Evolutionary conservation across 2,888 invertebrate species (phyloP), one percentile per base, ranked within the genome.

Genomic region (Sycophila texana): DNA sequence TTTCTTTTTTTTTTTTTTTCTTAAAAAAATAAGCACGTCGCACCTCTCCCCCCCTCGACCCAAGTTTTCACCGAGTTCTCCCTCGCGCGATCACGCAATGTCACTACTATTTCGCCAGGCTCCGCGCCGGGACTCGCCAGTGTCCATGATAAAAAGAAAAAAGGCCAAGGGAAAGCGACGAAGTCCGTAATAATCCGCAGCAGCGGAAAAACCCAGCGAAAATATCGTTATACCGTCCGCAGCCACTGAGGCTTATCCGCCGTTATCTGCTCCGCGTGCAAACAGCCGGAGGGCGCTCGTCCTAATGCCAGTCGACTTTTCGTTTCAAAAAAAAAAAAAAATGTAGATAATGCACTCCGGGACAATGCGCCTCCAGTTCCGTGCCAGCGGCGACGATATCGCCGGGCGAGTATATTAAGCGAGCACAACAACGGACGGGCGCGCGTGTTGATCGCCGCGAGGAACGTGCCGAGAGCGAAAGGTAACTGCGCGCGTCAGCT

Each of bases 1-100:
- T 81, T 81, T 80, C 83, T 82, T 81, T 83, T 26, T 26, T 26
- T 26, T 26, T 26, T 26, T 3, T 26, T 3, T 26, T 26, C 1
- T 2, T 82, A 82, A 78, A 83, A 81, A 72, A 39, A 20, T 39
- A 20, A 12, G 3, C 18, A 66, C 75, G 55, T 18, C 51, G 30
- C 53, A 53, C 65, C 14, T 58, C 65, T 74, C 68, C 49, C 79
- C 68, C 65, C n/a, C 10, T 12, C 1, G 18, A n/a, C n/a, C n/a
- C n/a, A n/a, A n/a, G 20, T 57, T 26, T 77, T 76, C 22, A 53
- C 47, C n/a, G 47, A 63, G 18, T 13, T 49, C 16, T 20, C 71
- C 51, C 39, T n/a, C n/a, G 18, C 60, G 30, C 39, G 71, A 77
- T 57, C 65, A 10, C 49, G 18, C 20, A 26, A n/a, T 39, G 30